Conservation (phyloP, 2,113 vertebrate genomes). For the Pimephales promelas region DNA sequence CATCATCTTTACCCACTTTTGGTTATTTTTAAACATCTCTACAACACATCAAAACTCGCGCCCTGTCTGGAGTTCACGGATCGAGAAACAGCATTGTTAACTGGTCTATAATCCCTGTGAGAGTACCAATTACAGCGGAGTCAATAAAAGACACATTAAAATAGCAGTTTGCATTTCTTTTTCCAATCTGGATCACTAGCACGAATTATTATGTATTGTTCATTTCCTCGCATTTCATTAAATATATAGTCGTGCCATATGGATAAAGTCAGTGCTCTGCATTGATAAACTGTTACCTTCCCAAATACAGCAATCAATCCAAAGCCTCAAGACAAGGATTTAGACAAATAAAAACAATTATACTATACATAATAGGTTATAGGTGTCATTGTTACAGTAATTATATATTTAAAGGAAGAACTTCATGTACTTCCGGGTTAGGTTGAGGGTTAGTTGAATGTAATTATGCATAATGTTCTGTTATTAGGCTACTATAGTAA, state of each 20-base stretch:
- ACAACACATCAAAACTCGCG: not conserved
- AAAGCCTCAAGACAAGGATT: not conserved
- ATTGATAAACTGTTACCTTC: not conserved
- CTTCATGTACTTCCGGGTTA: too few relatives aligned
- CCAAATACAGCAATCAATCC: not conserved
- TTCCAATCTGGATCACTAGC: not conserved
- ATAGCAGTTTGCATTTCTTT: not conserved
- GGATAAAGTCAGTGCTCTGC: not conserved
- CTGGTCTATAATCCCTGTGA: not conserved
- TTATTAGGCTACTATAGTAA: too few relatives aligned
- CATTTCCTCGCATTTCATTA: not conserved
- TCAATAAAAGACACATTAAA: not conserved
- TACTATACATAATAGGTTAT: too few relatives aligned
- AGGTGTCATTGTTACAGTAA: too few relatives aligned
- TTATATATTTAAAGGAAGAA: too few relatives aligned
- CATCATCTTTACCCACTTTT: constrained; percentile 56
- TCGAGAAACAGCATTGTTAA: not conserved
- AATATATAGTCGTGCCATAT: not conserved
- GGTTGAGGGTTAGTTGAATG: too few relatives aligned
- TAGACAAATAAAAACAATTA: too few relatives aligned
- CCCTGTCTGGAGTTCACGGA: not conserved
- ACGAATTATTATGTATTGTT: not conserved
- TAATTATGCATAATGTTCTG: too few relatives aligned
- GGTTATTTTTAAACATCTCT: constrained; percentile 24
- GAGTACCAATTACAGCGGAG: not conserved